These are phyloP conservation scores for Macropis europaea DNA, from an alignment of 2,888 invertebrate genomes.

Conservation along the genomic window DNA sequence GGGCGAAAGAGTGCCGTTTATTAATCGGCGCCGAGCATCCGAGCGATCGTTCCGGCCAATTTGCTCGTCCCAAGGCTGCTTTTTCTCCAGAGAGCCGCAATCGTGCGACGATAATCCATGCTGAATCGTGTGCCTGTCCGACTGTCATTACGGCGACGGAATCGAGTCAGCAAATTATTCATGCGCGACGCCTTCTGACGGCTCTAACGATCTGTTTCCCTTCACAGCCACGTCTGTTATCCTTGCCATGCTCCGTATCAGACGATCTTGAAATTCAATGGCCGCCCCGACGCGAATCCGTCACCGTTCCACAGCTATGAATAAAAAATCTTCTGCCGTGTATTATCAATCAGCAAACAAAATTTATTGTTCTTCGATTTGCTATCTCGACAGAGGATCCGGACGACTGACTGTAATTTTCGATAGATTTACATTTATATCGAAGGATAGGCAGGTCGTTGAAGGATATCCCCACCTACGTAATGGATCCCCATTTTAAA, in stretches of 20 bases:
- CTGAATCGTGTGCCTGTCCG: conserved; percentile 33
- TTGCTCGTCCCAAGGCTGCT: background rate
- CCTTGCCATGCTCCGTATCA: conserved; percentile 34
- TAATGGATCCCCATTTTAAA: too few relatives aligned
- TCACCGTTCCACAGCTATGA: background rate
- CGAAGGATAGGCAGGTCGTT: too few relatives aligned
- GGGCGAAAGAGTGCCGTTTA: background rate
- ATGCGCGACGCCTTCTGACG: conserved; percentile 48
- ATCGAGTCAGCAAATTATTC: conserved; percentile 60
- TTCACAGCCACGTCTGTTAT: conserved; percentile 28
- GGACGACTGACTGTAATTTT: too few relatives aligned
- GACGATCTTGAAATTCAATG: conserved; percentile 45
- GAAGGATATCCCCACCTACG: too few relatives aligned
- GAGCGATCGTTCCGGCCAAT: background rate
- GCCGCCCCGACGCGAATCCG: background rate
- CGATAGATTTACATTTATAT: too few relatives aligned
- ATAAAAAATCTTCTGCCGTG: background rate
- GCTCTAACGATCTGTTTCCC: conserved; percentile 53
- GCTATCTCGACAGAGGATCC: too few relatives aligned
- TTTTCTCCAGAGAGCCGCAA: conserved; percentile 32
- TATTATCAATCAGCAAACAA: background rate
- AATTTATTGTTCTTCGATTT: background rate
- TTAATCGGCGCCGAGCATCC: background rate
- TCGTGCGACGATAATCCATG: conserved; percentile 31
- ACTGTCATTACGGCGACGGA: conserved; percentile 48